Conservation (phyloP, 1,140 invertebrate genomes). For the Drosophila sp. region DNA sequence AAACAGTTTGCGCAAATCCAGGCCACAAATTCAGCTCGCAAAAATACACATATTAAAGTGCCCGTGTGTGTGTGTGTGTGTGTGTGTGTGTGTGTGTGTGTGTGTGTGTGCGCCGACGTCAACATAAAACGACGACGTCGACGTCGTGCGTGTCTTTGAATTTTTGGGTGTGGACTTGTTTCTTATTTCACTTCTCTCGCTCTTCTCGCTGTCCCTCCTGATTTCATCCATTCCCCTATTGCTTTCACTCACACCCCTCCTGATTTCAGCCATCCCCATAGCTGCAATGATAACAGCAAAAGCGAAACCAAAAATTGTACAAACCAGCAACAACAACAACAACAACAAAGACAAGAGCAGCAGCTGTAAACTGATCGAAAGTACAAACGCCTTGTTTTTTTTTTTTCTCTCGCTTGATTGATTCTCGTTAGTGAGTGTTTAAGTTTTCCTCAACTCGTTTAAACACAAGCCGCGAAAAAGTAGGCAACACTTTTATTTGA, state of each 20-base stretch:
- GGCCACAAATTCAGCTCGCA: slow-evolving; percentile 49
- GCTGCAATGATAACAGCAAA: slow-evolving; percentile 25
- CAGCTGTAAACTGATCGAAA: slow-evolving; percentile 29
- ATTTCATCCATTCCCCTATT: too few relatives aligned
- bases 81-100: slow-evolving; percentile 15
- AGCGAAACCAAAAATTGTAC: slow-evolving; percentile 11
- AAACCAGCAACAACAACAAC: slow-evolving; percentile 41
- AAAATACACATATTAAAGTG: slow-evolving; percentile 47
- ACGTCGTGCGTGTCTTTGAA: slow-evolving; percentile 76
- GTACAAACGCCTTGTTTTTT: slow-evolving; percentile 44
- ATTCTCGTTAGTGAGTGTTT: slow-evolving; percentile 1
- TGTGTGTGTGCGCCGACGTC: slow-evolving; percentile 33
- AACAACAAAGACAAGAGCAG: not conserved
- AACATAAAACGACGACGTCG: slow-evolving; percentile 31
- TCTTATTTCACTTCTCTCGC: slow-evolving; percentile 69
- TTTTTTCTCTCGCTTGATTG: slow-evolving; percentile 29
- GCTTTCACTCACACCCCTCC: too few relatives aligned
- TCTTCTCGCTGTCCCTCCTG: not conserved
- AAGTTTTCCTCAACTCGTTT: not conserved
- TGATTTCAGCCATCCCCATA: slow-evolving; percentile 7
- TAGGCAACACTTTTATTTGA: slow-evolving; percentile 37
- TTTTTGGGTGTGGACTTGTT: slow-evolving; percentile 81
- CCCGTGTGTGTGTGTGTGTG: slow-evolving; percentile 20
- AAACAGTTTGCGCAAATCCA: slow-evolving; percentile 51
- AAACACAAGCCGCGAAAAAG: slow-evolving; percentile 25